These are phyloP conservation scores for Chelmon rostratus DNA, from an alignment of 2,797 vertebrate species.

Conservation along the genomic window DNA sequence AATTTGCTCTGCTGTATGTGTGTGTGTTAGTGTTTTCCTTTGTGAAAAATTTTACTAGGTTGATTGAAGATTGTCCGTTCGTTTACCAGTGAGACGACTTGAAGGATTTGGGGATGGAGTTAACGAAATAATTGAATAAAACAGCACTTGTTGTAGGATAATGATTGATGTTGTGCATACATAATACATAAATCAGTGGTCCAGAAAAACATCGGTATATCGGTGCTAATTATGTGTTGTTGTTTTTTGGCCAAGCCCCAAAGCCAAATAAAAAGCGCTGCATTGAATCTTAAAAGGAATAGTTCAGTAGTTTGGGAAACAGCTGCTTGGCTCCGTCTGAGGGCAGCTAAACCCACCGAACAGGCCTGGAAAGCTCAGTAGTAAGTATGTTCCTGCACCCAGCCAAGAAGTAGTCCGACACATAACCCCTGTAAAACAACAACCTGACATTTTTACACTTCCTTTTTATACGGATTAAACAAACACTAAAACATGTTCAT, in stretches of 20 bases:
- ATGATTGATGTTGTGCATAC: slow-evolving; percentile 2
- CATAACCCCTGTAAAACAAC: not conserved
- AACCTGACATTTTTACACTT: not conserved
- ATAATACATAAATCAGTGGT: not conserved
- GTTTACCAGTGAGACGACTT: slow-evolving; percentile 35
- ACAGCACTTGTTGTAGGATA: slow-evolving; percentile 23
- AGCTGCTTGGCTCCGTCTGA: not conserved
- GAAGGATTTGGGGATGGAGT: slow-evolving; percentile 11
- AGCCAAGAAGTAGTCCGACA: not conserved
- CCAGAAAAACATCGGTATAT: not conserved
- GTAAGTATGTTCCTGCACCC: not conserved
- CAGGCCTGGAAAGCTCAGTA: not conserved
- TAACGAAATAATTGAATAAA: slow-evolving; percentile 26
- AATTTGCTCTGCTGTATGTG: slow-evolving; percentile 52
- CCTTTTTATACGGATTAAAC: not conserved
- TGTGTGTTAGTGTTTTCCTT: slow-evolving; percentile 49
- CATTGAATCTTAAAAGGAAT: not conserved
- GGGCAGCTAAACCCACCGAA: not conserved
- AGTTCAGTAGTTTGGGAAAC: not conserved
- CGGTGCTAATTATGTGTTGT: not conserved
- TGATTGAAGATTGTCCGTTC: slow-evolving; percentile 31
- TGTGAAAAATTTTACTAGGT: slow-evolving; percentile 27
- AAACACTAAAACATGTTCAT: not conserved
- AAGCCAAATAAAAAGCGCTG: not conserved
- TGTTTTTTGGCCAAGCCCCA: not conserved